phyloP scores from a whole-genome alignment of 2,113 vertebrate species.

The Macquaria ambigua region DNA sequence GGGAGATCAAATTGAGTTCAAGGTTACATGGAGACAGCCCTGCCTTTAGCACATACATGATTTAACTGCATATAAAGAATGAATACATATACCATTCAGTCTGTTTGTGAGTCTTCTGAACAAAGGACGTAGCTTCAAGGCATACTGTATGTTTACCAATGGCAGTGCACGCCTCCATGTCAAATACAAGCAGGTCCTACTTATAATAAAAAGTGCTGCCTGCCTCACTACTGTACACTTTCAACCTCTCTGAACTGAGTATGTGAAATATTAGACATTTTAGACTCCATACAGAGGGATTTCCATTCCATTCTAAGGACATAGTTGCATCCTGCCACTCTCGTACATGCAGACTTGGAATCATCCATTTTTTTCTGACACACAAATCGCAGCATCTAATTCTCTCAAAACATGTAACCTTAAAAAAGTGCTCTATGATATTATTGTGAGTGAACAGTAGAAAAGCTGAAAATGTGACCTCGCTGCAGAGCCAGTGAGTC shows the following conservation, averaged over 20 bases:
- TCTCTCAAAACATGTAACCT: background rate
- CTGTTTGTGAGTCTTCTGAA: conserved; percentile 2
- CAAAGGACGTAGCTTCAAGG: conserved; percentile 38
- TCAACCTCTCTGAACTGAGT: background rate
- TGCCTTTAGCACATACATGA: conserved; percentile 42
- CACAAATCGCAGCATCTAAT: too few relatives aligned
- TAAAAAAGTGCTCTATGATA: background rate
- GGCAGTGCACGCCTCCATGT: conserved; percentile 75
- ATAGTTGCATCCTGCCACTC: background rate
- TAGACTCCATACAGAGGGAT: background rate
- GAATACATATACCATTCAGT: background rate
- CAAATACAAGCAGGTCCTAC: conserved; percentile 69
- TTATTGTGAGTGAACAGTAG: background rate
- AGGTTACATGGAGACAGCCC: background rate
- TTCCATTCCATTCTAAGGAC: background rate
- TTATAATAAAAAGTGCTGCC: conserved; percentile 29
- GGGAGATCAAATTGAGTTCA: background rate
- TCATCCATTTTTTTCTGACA: background rate
- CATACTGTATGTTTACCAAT: conserved; percentile 68
- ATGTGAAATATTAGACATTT: background rate
- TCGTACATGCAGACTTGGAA: background rate
- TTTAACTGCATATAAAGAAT: background rate
- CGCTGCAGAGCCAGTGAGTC: background rate
- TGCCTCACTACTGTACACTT: background rate
- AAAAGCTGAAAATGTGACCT: background rate